Percentiles rank a stretch among this genome's conserved stretches.
Evolutionary conservation across 2,888 invertebrate species (phyloP).

Genomic region (Diarsia rubi): DNA sequence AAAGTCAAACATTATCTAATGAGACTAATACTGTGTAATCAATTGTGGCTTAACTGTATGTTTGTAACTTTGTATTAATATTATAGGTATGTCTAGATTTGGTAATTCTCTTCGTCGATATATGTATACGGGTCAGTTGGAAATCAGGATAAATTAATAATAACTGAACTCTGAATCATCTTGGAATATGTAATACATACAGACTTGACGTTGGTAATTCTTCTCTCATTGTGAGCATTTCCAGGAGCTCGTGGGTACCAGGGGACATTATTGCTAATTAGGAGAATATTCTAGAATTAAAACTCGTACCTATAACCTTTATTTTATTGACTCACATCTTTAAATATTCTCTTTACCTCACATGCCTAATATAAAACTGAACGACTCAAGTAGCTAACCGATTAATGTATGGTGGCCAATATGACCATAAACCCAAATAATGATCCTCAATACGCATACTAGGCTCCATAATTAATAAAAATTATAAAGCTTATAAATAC

Average conservation of each 20-base stretch:
- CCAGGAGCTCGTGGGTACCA: too few species aligned
- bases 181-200: neutral
- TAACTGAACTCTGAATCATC: neutral
- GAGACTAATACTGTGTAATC: conserved; percentile 33
- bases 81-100: neutral
- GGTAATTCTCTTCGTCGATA: neutral
- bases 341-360: neutral
- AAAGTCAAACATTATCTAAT: conserved; percentile 62
- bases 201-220: too few species aligned
- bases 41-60: conserved; percentile 12
- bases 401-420: neutral
- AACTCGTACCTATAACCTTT: neutral
- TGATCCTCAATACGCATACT: neutral
- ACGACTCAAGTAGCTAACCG: neutral
- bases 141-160: neutral
- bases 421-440: neutral
- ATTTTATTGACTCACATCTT: neutral
- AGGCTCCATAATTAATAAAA: neutral
- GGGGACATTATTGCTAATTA: too few species aligned
- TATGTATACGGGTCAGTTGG: neutral
- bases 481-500: conserved; percentile 2
- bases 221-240: too few species aligned
- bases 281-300: neutral
- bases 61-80: neutral
- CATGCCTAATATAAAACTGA: neutral